phyloP scores from a whole-genome alignment of 30 jellyfish, hydroid and myxozoan species.

The Chrysaora quinquecirrha region DNA sequence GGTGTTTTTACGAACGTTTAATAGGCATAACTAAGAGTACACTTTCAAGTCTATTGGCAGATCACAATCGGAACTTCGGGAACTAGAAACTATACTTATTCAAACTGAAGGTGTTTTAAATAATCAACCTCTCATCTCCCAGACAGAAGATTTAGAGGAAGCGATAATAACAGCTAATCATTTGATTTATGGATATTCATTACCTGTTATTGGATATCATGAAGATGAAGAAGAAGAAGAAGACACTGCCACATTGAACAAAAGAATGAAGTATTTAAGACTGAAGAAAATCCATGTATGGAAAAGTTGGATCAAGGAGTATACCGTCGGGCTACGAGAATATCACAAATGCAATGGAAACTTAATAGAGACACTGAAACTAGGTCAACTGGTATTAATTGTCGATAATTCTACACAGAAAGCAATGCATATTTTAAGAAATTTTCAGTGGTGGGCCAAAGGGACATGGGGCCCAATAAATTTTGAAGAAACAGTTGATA shows the following conservation, averaged over 20 bases:
- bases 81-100: neutral
- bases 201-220: neutral
- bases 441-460: no score
- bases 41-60: neutral
- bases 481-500: no score
- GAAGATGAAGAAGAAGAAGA: neutral
- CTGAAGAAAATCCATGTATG: neutral
- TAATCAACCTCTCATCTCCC: neutral
- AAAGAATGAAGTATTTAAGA: neutral
- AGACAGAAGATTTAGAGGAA: neutral
- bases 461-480: no score
- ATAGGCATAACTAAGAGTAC: neutral
- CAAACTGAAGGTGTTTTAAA: neutral
- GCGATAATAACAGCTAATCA: neutral
- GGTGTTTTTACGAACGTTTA: neutral
- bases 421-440: no score
- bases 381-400: neutral
- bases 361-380: neutral
- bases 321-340: neutral
- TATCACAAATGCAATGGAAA: neutral
- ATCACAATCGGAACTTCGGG: neutral
- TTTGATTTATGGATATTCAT: neutral
- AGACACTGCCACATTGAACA: neutral
- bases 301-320: neutral
- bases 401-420: neutral